phyloP scores from a whole-genome alignment of 1,140 invertebrate genomes.

The Nasonia vitripennis region DNA sequence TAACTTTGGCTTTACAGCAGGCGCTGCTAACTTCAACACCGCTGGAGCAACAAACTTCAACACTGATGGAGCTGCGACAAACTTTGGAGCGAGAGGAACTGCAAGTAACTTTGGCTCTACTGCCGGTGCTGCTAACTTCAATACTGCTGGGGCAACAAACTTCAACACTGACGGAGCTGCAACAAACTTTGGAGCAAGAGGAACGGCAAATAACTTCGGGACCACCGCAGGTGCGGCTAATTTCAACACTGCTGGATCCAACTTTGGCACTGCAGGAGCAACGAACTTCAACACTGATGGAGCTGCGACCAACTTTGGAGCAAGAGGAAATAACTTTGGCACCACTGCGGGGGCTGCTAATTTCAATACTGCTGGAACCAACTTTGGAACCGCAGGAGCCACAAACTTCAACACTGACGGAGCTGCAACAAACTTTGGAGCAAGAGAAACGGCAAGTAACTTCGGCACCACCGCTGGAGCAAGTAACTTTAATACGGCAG shows the following conservation, averaged over 20 bases:
- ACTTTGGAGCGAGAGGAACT: background rate
- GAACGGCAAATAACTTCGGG: background rate
- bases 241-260: background rate
- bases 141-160: background rate
- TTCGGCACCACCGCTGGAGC: conserved; percentile 13
- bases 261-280: background rate
- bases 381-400: background rate
- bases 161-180: background rate
- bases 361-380: background rate
- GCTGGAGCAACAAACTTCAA: background rate
- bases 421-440: background rate
- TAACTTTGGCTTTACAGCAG: background rate
- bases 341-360: background rate
- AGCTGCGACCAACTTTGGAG: conserved; percentile 5
- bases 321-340: background rate
- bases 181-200: background rate
- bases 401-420: background rate
- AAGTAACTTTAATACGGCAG: conserved; percentile 1
- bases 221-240: background rate
- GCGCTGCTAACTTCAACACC: background rate
- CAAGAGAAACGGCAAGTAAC: background rate
- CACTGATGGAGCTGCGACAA: background rate
- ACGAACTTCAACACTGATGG: background rate
- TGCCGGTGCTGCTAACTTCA: background rate
- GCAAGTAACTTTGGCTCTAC: background rate